These are phyloP conservation scores for Hemaris fuciformis DNA, from an alignment of 2,888 invertebrate species.

Conservation along the genomic window DNA sequence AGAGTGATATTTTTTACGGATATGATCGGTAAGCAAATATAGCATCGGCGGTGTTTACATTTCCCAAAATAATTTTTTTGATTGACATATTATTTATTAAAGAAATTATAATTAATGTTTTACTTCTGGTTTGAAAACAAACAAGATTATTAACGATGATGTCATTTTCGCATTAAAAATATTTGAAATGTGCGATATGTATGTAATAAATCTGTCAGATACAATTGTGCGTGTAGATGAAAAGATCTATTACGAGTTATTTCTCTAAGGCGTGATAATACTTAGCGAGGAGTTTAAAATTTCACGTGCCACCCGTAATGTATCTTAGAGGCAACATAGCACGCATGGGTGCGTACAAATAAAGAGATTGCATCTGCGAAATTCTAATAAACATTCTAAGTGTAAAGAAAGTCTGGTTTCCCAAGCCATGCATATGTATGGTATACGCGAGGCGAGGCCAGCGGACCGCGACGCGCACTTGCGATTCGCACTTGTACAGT, in stretches of 20 bases:
- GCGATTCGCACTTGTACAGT: conserved; percentile 22
- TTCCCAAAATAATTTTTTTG: neutral
- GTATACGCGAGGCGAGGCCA: conserved; percentile 42
- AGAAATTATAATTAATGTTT: neutral
- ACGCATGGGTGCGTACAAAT: conserved; percentile 56
- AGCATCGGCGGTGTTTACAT: neutral
- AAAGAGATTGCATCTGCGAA: conserved; percentile 65
- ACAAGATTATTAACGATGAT: no score
- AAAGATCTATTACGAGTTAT: neutral
- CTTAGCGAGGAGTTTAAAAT: neutral
- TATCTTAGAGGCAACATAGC: conserved; percentile 23
- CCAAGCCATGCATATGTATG: conserved; percentile 67
- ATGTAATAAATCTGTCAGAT: neutral
- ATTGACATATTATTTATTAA: neutral
- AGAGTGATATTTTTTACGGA: neutral
- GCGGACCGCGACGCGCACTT: conserved; percentile 43
- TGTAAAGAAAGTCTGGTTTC: conserved; percentile 74
- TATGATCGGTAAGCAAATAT: neutral
- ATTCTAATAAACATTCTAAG: conserved; percentile 61
- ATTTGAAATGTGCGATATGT: neutral
- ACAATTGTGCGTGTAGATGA: neutral
- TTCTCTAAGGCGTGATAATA: neutral
- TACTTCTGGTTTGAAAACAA: neutral
- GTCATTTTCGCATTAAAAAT: neutral
- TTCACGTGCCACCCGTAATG: conserved; percentile 27